These are phyloP conservation scores for Silurus aristotelis DNA, from an alignment of 2,797 vertebrate species.

Conservation along the genomic window DNA sequence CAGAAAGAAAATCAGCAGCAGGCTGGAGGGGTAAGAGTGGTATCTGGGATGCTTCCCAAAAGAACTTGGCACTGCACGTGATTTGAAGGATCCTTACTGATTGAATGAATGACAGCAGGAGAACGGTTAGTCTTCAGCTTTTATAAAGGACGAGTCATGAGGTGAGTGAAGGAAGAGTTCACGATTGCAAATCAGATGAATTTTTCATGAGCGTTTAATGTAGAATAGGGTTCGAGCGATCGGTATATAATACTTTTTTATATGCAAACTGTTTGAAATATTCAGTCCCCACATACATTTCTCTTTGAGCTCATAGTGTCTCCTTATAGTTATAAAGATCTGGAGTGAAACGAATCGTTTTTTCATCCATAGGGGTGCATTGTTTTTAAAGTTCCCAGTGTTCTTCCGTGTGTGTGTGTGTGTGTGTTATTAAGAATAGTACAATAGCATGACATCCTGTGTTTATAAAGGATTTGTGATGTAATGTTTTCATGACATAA, in stretches of 20 bases:
- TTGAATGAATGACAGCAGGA: neutral
- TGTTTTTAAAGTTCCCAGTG: conserved; percentile 24
- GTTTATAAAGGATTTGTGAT: neutral
- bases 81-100: neutral
- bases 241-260: neutral
- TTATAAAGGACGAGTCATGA: neutral
- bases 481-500: conserved; percentile 20
- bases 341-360: neutral
- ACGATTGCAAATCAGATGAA: neutral
- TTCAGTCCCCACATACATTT: neutral
- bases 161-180: neutral
- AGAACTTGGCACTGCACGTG: conserved; percentile 2
- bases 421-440: conserved; percentile 10
- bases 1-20: conserved; percentile 4
- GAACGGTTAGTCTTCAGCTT: neutral
- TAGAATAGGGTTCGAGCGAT: neutral
- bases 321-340: neutral
- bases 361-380: conserved; percentile 19
- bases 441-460: conserved; percentile 36
- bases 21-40: neutral
- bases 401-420: conserved; percentile 5
- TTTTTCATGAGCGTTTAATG: neutral
- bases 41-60: conserved; percentile 5
- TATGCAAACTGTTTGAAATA: neutral
- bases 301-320: neutral